phyloP scores from a whole-genome alignment of 2,888 invertebrate species.

The Gymnoscelis rufifasciata region DNA sequence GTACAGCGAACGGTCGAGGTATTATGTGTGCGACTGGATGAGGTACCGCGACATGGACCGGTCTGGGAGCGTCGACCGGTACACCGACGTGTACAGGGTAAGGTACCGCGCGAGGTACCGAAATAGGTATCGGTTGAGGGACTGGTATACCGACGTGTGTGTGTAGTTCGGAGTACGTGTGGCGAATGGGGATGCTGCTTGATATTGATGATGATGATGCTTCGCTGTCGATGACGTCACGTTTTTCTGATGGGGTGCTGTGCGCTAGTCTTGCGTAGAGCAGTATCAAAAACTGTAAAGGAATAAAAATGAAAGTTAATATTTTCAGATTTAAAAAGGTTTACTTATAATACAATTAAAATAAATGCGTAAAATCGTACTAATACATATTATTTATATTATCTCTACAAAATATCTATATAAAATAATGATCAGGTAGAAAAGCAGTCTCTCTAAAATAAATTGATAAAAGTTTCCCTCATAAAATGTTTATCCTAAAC shows the following conservation, averaged over 20 bases:
- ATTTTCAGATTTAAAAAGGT: not conserved
- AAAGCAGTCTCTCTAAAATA: no score
- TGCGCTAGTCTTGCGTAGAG: conserved; percentile 22
- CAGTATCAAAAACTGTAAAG: conserved; percentile 44
- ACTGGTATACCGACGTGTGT: conserved; percentile 75
- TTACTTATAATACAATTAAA: not conserved
- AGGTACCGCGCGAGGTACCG: conserved; percentile 63
- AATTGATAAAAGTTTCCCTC: no score
- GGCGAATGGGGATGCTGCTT: conserved; percentile 48
- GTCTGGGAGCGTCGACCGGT: conserved; percentile 68
- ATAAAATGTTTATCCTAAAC: no score
- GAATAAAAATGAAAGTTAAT: not conserved
- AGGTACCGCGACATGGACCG: conserved; percentile 67
- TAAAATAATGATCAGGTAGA: no score
- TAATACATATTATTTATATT: no score
- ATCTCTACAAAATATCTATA: no score
- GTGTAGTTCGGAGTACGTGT: conserved; percentile 64
- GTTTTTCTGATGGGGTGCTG: conserved; percentile 18
- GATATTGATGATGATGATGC: conserved; percentile 10
- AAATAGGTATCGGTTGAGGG: conserved; percentile 66
- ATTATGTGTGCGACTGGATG: conserved; percentile 73
- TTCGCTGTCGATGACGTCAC: conserved; percentile 15
- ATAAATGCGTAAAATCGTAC: no score
- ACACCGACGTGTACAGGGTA: conserved; percentile 72
- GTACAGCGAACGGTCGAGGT: conserved; percentile 63